Evolutionary conservation across 2,888 invertebrate species (phyloP), one percentile per base, ranked within the genome.

Genomic region (Hermodice carunculata): DNA sequence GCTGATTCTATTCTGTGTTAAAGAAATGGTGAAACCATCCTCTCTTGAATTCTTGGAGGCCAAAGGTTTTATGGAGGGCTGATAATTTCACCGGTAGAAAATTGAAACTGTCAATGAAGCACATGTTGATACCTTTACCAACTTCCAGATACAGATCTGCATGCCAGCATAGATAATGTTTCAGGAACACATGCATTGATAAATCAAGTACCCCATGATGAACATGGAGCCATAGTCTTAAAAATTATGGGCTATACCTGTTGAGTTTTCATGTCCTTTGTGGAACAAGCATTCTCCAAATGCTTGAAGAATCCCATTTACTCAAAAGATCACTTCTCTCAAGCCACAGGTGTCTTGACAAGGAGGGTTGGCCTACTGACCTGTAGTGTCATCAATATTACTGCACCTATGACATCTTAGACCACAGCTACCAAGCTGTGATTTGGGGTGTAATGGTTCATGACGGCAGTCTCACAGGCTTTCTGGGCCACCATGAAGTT

Each of bases 181-280:
- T 17, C 28, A 17, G 14, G 46, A 28, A 46, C 22, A 28, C 17
- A 14, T 17, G 17, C 40, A 37, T 37, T 37, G 11, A 17, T 37
- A 14, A n/a, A n/a, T n/a, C n/a, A n/a, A n/a, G n/a, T n/a, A n/a
- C n/a, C n/a, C n/a, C n/a, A n/a, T n/a, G n/a, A 70, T 43, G 43
- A 70, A 70, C 14, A 49, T 42, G 1, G n/a, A 22, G 58, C 71
- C 70, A 22, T 70, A 70, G 1, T 31, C 32, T 29, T 29, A 40
- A 1, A 48, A 3, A 24, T 67, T 63, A 29, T 70, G 70, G 0
- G 70, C 69, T 2, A 71, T 31, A 26, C n/a, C 34, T 19, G 34
- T 37, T n/a, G 14, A 42, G 31, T 42, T 31, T 17, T 14, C 14
- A n/a, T 48, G 48, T 6, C 29, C 22, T 26, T 11, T 29, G 19